Conservation (phyloP, 2,888 invertebrate genomes). For the Creontiades dilutus region DNA sequence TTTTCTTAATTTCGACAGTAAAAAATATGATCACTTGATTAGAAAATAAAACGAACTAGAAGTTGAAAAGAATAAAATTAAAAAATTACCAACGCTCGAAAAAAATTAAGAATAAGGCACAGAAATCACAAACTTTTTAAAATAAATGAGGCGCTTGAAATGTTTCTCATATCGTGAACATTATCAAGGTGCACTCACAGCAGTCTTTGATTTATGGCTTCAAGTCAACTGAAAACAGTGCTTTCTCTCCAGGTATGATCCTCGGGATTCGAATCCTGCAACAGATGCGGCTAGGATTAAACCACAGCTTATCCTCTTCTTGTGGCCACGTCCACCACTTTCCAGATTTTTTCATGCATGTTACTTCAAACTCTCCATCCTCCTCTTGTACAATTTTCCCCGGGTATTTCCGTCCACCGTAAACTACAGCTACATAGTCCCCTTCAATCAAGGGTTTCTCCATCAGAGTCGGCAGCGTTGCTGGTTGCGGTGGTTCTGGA, state of each 20-base stretch:
- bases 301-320: slow-evolving; percentile 53
- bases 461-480: not conserved
- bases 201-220: slow-evolving; percentile 49
- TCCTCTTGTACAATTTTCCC: not conserved
- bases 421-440: not conserved
- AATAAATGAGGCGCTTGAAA: no score
- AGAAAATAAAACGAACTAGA: no score
- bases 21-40: no score
- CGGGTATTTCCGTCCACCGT: not conserved
- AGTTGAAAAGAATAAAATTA: no score
- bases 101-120: no score
- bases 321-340: slow-evolving; percentile 55
- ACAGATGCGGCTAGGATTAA: not conserved
- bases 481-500: not conserved
- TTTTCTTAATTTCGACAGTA: no score
- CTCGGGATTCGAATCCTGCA: slow-evolving; percentile 14
- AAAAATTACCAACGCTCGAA: no score
- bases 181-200: no score
- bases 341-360: slow-evolving; percentile 42
- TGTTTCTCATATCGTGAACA: no score
- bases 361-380: slow-evolving; percentile 2
- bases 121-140: no score
- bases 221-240: not conserved
- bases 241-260: not conserved
- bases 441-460: not conserved